These are phyloP conservation scores for Perognathus longimembris DNA, from an alignment of 2,113 vertebrate species.

Conservation along the genomic window DNA sequence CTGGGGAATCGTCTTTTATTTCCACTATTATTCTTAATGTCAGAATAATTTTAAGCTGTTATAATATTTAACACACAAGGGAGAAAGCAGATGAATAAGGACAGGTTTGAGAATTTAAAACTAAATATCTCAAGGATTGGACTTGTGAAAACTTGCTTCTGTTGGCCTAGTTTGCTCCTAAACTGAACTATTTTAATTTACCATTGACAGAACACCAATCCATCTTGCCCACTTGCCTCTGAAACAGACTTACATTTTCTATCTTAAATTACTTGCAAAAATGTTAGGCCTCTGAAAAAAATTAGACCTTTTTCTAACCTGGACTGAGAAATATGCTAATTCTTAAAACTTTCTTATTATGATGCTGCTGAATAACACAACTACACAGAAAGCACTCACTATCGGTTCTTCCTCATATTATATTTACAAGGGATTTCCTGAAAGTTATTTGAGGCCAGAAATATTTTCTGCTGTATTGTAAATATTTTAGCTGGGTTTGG, in stretches of 20 bases:
- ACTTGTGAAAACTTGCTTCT: background rate
- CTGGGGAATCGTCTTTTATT: slow-evolving; percentile 8
- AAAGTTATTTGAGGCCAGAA: background rate
- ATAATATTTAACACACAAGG: background rate
- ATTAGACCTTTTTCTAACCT: background rate
- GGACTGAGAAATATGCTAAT: background rate
- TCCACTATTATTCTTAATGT: background rate
- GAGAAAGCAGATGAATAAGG: background rate
- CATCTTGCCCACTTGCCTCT: background rate
- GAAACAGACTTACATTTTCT: slow-evolving; percentile 16
- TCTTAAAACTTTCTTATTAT: background rate
- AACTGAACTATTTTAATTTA: background rate
- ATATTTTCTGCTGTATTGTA: background rate
- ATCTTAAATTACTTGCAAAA: slow-evolving; percentile 46
- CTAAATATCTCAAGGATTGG: background rate
- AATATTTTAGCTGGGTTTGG: slow-evolving; percentile 11
- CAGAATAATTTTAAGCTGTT: background rate
- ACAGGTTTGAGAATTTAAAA: background rate
- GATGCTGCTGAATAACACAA: background rate
- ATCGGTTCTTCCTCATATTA: background rate
- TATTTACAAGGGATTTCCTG: background rate
- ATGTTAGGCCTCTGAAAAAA: background rate
- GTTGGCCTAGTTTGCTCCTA: background rate
- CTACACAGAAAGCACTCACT: background rate
- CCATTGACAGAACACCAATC: background rate